Evolutionary conservation across 2,888 invertebrate species (phyloP), one percentile per base, ranked within the genome.

Genomic region (Drosophila anomelani): DNA sequence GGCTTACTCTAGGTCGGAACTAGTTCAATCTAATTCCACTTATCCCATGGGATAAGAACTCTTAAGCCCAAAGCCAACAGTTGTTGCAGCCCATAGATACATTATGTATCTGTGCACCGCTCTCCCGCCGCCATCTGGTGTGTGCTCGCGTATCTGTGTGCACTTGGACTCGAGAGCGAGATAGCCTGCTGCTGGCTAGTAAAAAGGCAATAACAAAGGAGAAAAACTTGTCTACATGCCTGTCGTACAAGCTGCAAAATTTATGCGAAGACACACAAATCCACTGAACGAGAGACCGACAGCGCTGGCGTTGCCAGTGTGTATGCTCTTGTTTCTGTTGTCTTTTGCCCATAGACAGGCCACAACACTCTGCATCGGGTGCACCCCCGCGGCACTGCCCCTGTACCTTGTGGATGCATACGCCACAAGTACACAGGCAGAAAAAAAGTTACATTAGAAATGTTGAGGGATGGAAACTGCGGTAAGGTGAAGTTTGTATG

Each of bases 241-340:
- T 80, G 79, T 85, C 82, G 79, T 76, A 81, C 86, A 83, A 85
- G 89, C 81, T 83, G 88, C 82, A 90, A 89, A 91, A 91, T 90
- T 90, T 90, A 91, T 91, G 91, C 91, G 85, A 91, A 91, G 90
- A 83, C 91, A 91, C 90, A 91, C 84, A 91, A 91, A 90, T 90
- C 90, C 85, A 91, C 80, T 91, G 91, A 91, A 91, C 88, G 91
- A 90, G 79, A 80, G 78, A 86, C 89, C 81, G 77, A 88, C 75
- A 87, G 72, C 79, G 77, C 77, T 67, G 79, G 62, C 75, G 56
- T 36, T 80, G 39, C 55, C 59, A 53, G 78, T 54, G 51, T 57
- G 70, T 58, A 32, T 39, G 29, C 41, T 43, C 41, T 54, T 60
- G 63, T 56, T 67, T 58, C 55, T 67, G 56, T 55, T 47, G 59